Evolutionary conservation across 2,113 vertebrate species (phyloP), one percentile per base, ranked within the genome.

Genomic region (Elachura formosa): DNA sequence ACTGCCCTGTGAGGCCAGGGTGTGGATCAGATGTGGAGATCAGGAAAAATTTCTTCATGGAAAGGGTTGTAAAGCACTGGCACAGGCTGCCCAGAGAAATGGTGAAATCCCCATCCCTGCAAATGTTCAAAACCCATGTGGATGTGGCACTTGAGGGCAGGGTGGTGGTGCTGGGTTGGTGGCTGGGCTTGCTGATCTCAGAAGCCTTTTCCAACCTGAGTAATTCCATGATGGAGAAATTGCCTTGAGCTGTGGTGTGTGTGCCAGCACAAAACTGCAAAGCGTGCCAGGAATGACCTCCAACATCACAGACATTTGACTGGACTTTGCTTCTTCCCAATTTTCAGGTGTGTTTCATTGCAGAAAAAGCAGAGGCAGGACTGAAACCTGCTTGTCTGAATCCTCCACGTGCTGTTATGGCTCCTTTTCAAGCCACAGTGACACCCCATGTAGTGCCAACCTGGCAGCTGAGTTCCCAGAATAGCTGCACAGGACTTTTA

Each of bases 401-500:
- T 41, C 33, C 34, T 83, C 45, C 88, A 58, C 2, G 0, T 62
- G 21, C 71, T 58, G 49, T 33, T 93, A 89, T 0, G 0, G 43
- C 25, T 82, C 63, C 59, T 88, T 31, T 64, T 73, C 1, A 22
- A 87, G 75, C 41, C 63, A 34, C 87, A 58, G 78, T 82, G 82
- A 88, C 79, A 77, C 26, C 29, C 41, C 46, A 49, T 24, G 43
- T 40, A 86, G 92, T 83, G 88, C 90, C 90, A 95, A 88, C 67
- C 66, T 80, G 83, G 85, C 82, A 93, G 82, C 82, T 80, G 78
- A 83, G 46, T 54, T 96, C 92, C 95, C 95, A 80, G 92, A 94
- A 96, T 90, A 94, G 90, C 91, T 49, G 67, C 75, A 71, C 49
- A 52, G 51, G 78, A 55, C 58, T 91, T 90, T 84, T 85, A 54